phyloP scores from a whole-genome alignment of 1,140 invertebrate genomes.

The Polypedilum vanderplanki region DNA sequence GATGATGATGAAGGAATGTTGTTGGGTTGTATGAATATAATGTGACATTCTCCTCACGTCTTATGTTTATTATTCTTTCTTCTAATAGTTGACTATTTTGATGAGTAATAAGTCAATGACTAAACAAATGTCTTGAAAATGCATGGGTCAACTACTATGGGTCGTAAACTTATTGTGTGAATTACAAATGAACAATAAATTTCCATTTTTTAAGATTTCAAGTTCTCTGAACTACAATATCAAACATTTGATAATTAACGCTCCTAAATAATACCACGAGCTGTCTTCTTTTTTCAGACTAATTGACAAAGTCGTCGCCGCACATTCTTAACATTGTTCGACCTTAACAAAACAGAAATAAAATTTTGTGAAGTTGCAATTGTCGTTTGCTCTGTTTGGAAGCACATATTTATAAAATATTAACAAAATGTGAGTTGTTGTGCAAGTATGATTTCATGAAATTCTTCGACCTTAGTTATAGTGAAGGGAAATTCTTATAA shows the following conservation, averaged over 20 bases:
- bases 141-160: too few relatives aligned
- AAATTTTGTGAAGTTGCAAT: not conserved
- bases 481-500: conserved; percentile 17
- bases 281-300: not conserved
- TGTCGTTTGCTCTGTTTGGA: not conserved
- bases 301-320: not conserved
- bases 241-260: not conserved
- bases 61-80: too few relatives aligned
- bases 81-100: too few relatives aligned
- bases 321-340: not conserved
- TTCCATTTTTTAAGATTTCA: too few relatives aligned
- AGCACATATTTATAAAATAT: not conserved
- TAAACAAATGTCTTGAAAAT: too few relatives aligned
- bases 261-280: not conserved
- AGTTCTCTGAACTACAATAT: too few relatives aligned
- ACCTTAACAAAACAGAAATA: not conserved
- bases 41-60: too few relatives aligned
- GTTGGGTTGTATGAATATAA: too few relatives aligned
- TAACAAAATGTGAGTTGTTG: not conserved
- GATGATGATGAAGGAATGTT: not conserved
- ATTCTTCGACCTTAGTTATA: not conserved
- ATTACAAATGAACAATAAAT: too few relatives aligned
- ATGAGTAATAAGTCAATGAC: too few relatives aligned
- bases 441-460: not conserved
- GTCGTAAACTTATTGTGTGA: too few relatives aligned